phyloP scores from a whole-genome alignment of 2,888 invertebrate genomes.

The Adineta ricciae region DNA sequence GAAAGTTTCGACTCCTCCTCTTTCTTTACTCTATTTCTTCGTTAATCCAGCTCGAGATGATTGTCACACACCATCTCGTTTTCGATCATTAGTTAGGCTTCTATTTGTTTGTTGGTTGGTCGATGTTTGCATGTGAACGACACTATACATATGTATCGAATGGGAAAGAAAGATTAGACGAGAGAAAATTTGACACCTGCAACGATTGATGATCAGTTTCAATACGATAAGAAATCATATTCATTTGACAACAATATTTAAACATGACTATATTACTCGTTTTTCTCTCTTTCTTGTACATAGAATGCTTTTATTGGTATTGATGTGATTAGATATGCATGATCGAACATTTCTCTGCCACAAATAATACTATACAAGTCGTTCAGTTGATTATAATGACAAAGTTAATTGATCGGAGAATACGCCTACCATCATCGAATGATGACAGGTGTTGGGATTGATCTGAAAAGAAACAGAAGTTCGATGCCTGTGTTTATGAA shows the following conservation, averaged over 20 bases:
- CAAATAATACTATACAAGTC: neutral
- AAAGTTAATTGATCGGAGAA: neutral
- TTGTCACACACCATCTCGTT: constrained; percentile 13
- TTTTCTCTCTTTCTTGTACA: neutral
- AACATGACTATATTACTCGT: neutral
- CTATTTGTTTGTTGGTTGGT: constrained; percentile 1
- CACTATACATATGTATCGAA: neutral
- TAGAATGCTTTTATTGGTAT: neutral
- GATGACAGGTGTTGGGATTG: neutral
- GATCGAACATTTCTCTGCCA: neutral
- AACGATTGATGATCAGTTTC: constrained; percentile 12
- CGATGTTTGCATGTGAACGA: constrained; percentile 5
- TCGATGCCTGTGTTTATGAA: no score
- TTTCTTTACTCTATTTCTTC: neutral
- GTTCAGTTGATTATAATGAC: neutral
- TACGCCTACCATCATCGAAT: neutral
- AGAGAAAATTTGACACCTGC: constrained; percentile 15
- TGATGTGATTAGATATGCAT: constrained; percentile 8
- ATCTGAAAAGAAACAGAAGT: neutral
- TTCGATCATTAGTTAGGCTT: constrained; percentile 9
- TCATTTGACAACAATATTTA: neutral
- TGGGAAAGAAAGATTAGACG: neutral
- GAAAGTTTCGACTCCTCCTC: neutral
- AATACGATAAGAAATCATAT: constrained; percentile 13
- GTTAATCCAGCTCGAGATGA: neutral